These are phyloP conservation scores for Helleia helle DNA, from an alignment of 2,888 invertebrate species.

Conservation along the genomic window DNA sequence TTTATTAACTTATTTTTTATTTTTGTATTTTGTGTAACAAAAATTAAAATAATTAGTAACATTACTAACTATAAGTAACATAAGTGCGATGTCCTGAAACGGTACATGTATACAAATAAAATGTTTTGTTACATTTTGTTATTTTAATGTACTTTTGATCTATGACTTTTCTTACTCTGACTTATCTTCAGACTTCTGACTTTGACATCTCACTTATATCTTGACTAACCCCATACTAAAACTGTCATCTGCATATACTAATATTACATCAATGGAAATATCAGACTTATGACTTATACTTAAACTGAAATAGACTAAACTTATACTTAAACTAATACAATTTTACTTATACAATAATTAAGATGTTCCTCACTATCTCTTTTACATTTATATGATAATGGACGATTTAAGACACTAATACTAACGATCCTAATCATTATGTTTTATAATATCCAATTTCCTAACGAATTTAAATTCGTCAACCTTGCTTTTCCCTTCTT, in stretches of 20 bases:
- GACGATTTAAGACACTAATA: no score
- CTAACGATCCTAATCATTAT: no score
- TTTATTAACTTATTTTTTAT: slow-evolving; percentile 27
- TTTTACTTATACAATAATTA: no score
- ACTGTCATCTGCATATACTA: no score
- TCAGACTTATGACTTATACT: no score
- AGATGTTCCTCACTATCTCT: no score
- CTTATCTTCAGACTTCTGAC: slow-evolving; percentile 12
- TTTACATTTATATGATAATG: no score
- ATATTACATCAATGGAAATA: no score
- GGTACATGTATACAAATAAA: slow-evolving; percentile 42
- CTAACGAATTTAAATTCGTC: slow-evolving; percentile 31
- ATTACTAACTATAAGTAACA: slow-evolving; percentile 37
- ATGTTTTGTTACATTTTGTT: slow-evolving; percentile 38
- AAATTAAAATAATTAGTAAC: slow-evolving; percentile 33
- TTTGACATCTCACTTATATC: slow-evolving; percentile 63
- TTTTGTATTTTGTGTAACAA: slow-evolving; percentile 33
- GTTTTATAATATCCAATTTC: no score
- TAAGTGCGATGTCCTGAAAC: slow-evolving; percentile 64
- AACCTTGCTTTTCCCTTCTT: slow-evolving; percentile 47
- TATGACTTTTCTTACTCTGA: slow-evolving; percentile 18
- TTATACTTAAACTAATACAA: no score
- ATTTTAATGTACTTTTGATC: slow-evolving; percentile 30
- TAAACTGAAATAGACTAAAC: no score
- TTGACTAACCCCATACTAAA: slow-evolving; percentile 26